Evolutionary conservation across 2,888 invertebrate species (phyloP), one percentile per base, ranked within the genome.

Genomic region (Catonia carolina): DNA sequence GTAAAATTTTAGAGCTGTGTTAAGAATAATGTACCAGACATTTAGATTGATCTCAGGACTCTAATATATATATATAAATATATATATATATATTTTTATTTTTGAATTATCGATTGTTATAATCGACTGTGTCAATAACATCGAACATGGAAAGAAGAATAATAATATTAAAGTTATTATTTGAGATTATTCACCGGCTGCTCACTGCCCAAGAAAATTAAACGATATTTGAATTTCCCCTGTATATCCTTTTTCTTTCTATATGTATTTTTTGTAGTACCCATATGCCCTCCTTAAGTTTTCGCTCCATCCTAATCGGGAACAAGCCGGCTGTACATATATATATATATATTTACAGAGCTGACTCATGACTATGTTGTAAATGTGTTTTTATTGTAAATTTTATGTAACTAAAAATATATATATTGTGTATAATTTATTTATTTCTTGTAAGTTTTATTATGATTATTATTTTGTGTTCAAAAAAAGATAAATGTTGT

Each of bases 31-130:
- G 14, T 36, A 51, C 53, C 47, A 42, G 42, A 49, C 49, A 54
- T 45, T 45, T 53, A 54, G 58, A 58, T 48, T 58, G 58, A 58
- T 58, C 58, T 58, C 58, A 58, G 58, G 58, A 58, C 50, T 55
- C 37, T 39, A 36, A 15, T 37, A 15, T 52, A 23, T 36, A 17
- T 52, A 39, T 36, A 39, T 52, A n/a, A n/a, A n/a, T n/a, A n/a
- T n/a, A n/a, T n/a, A n/a, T n/a, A n/a, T n/a, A n/a, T n/a, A n/a
- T n/a, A n/a, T n/a, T n/a, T n/a, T n/a, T n/a, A n/a, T n/a, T n/a
- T n/a, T n/a, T n/a, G n/a, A n/a, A n/a, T n/a, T n/a, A n/a, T n/a
- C n/a, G n/a, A n/a, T n/a, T n/a, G n/a, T n/a, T n/a, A n/a, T n/a
- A n/a, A n/a, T n/a, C n/a, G n/a, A n/a, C n/a, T n/a, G n/a, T n/a